Evolutionary conservation across 2,888 invertebrate genomes (phyloP).

Genomic region (Sthenelais limicola): DNA sequence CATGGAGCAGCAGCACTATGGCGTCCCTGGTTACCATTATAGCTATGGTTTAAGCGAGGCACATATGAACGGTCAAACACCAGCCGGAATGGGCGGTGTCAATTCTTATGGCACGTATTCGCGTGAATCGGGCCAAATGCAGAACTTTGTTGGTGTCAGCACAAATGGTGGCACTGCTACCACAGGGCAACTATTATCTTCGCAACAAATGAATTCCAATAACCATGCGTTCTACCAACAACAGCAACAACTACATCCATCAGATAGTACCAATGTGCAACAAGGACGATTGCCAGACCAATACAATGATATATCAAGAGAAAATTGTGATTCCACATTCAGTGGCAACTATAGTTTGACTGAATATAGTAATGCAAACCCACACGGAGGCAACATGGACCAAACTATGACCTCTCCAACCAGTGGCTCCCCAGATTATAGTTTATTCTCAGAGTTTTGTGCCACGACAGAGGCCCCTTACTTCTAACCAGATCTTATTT

Average conservation of each 20-base stretch:
- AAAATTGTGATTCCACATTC: background rate
- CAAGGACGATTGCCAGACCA: no score
- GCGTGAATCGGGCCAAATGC: no score
- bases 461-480: background rate
- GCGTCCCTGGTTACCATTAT: constrained; percentile 38
- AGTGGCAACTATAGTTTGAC: constrained; percentile 20
- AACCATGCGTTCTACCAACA: constrained; percentile 10
- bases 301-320: constrained; percentile 5
- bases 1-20: constrained; percentile 8
- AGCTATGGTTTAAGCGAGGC: background rate
- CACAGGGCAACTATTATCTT: no score
- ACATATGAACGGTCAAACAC: background rate
- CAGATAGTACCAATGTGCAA: background rate
- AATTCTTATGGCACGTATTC: background rate
- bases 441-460: constrained; percentile 30
- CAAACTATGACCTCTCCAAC: constrained; percentile 2
- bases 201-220: constrained; percentile 13
- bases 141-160: no score
- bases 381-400: background rate
- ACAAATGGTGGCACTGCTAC: no score
- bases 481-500: constrained; percentile 17
- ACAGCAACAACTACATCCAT: background rate
- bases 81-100: background rate
- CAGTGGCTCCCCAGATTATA: constrained; percentile 7
- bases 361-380: background rate